Evolutionary conservation across 2,888 invertebrate species (phyloP).

Genomic region (Thecophora atra): DNA sequence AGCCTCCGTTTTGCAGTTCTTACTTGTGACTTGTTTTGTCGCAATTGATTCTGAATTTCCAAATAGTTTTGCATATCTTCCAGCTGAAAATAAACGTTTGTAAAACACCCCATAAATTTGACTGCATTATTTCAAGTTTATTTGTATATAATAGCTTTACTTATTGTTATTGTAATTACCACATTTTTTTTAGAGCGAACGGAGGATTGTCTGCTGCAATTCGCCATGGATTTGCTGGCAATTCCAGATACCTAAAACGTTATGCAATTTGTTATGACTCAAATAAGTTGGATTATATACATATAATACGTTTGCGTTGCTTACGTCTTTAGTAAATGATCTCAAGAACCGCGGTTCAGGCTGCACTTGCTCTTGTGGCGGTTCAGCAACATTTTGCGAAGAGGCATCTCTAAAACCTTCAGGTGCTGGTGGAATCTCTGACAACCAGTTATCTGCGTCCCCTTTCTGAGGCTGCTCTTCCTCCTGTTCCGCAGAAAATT

Average conservation of each 20-base stretch:
- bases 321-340: constrained; percentile 39
- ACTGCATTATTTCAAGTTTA: too few species aligned
- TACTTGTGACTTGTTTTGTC: constrained; percentile 16
- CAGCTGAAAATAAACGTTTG: constrained; percentile 30
- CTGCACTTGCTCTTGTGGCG: neutral
- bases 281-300: neutral
- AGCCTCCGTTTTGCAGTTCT: constrained; percentile 43
- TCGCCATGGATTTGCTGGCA: neutral
- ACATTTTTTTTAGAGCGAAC: constrained; percentile 3
- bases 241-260: neutral
- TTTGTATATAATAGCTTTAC: neutral
- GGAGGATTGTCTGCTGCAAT: neutral
- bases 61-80: constrained; percentile 44
- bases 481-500: neutral
- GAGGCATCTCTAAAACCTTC: constrained; percentile 40
- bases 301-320: constrained; percentile 41
- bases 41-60: constrained; percentile 33
- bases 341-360: neutral
- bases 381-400: neutral
- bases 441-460: neutral
- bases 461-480: neutral
- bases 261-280: neutral
- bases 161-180: neutral
- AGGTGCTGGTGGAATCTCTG: constrained; percentile 38
- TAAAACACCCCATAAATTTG: neutral